A percentile compares a stretch with the other conserved stretches of the same genome.
Conservation (phyloP, 2,888 invertebrate genomes). For the Mesoligia furuncula region DNA sequence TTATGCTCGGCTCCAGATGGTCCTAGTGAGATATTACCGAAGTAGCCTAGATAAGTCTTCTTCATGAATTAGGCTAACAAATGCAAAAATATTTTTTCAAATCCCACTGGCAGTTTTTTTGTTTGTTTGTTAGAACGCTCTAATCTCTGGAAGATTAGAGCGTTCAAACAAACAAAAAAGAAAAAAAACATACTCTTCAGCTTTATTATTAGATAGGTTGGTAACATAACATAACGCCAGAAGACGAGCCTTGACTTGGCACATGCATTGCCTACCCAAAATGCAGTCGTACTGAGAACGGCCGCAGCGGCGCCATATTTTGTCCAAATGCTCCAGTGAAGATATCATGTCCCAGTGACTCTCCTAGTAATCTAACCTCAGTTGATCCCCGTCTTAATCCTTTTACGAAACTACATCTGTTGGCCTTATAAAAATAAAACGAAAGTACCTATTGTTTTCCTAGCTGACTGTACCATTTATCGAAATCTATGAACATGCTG, state of each 20-base stretch:
- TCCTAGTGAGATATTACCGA: too few species aligned
- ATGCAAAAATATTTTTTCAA: too few species aligned
- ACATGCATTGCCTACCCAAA: background rate
- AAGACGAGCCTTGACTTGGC: background rate
- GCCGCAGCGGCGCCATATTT: background rate
- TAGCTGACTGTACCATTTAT: background rate
- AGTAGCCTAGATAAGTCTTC: too few species aligned
- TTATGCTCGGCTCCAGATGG: too few species aligned
- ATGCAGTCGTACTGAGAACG: background rate
- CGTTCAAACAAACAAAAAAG: too few species aligned
- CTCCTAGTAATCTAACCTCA: background rate
- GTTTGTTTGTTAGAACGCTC: too few species aligned
- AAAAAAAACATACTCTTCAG: too few species aligned
- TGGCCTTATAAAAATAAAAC: background rate
- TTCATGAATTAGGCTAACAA: too few species aligned
- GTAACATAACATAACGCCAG: background rate
- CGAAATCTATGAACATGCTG: background rate
- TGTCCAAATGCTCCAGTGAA: constrained; percentile 2
- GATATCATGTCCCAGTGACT: too few species aligned
- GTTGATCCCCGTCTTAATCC: background rate
- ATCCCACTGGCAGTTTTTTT: too few species aligned
- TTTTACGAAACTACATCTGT: background rate
- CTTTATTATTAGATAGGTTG: background rate
- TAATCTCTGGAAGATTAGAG: too few species aligned
- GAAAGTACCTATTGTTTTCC: background rate